These are phyloP conservation scores for Urophycis tenuis DNA, from an alignment of 2,797 vertebrate species.

Conservation along the genomic window DNA sequence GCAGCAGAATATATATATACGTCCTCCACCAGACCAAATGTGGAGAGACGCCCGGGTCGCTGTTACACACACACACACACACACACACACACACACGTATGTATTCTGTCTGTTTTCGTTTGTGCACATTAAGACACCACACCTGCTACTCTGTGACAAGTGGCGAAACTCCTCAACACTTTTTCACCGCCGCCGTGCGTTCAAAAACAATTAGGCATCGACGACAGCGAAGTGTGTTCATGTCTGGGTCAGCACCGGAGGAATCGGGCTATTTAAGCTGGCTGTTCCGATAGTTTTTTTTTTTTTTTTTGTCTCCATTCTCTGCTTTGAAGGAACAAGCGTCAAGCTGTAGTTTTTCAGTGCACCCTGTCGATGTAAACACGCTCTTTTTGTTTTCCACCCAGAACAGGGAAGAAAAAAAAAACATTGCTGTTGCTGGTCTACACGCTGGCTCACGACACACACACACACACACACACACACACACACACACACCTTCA, in stretches of 20 bases:
- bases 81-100: no score
- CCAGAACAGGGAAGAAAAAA: no score
- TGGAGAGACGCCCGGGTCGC: neutral
- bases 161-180: neutral
- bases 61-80: constrained; percentile 6
- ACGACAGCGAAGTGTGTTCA: constrained; percentile 22
- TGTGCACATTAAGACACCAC: neutral
- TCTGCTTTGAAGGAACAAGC: no score
- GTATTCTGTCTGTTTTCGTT: neutral
- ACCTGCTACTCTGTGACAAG: constrained; percentile 8
- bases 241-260: no score
- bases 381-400: no score
- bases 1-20: constrained; percentile 2
- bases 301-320: no score
- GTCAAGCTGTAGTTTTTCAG: no score
- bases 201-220: constrained; percentile 30
- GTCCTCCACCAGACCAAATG: neutral
- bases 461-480: no score
- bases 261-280: no score
- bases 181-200: neutral
- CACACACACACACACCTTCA: neutral
- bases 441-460: no score
- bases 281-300: no score
- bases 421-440: neutral
- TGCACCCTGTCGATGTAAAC: no score